Evolutionary conservation across 2,797 vertebrate genomes (phyloP).

Genomic region (Sebastes vulpes): DNA sequence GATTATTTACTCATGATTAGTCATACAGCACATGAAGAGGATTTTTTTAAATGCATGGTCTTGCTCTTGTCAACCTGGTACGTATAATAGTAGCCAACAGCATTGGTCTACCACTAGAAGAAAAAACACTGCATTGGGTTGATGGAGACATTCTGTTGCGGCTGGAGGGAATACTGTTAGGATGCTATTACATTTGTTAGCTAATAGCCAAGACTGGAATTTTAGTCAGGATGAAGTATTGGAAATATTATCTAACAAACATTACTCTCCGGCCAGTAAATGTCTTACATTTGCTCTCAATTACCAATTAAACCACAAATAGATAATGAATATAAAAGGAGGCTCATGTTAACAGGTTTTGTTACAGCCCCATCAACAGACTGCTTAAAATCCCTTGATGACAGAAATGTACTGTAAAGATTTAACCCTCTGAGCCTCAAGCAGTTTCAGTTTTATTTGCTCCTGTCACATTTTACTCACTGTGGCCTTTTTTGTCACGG

Average conservation of each 20-base stretch:
- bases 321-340: background rate
- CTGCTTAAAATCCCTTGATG: background rate
- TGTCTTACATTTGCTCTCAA: background rate
- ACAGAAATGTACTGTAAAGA: background rate
- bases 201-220: background rate
- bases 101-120: background rate
- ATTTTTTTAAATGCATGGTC: background rate
- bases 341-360: background rate
- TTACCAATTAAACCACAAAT: background rate
- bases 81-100: background rate
- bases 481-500: background rate
- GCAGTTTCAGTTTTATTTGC: background rate
- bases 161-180: background rate
- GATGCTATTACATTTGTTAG: background rate
- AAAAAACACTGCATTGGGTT: background rate
- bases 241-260: background rate
- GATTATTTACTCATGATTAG: slow-evolving; percentile 8
- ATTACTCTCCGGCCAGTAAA: background rate
- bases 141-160: background rate
- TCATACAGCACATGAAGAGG: background rate
- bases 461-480: background rate
- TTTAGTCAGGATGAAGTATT: background rate
- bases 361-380: background rate
- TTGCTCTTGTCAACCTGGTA: background rate
- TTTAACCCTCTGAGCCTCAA: background rate